These are phyloP conservation scores for Rotaria sp. DNA, from an alignment of 2,888 invertebrate species.

Conservation along the genomic window DNA sequence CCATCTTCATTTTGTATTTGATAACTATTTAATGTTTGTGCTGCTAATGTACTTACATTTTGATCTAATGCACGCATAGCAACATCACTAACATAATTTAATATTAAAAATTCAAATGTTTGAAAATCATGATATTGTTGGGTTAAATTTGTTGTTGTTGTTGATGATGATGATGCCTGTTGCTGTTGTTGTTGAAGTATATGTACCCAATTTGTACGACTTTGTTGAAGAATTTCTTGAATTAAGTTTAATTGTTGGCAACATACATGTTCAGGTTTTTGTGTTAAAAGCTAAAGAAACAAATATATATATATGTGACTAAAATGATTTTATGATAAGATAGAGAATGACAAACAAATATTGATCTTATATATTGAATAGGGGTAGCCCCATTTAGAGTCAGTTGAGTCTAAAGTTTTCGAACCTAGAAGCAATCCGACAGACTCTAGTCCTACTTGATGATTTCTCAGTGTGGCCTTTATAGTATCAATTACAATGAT, in stretches of 20 bases:
- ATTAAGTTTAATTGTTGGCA: slow-evolving; percentile 20
- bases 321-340: too few relatives aligned
- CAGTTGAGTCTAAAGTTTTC: too few relatives aligned
- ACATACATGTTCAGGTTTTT: slow-evolving; percentile 9
- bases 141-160: not conserved
- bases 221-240: slow-evolving; percentile 23
- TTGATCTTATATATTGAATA: too few relatives aligned
- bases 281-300: not conserved
- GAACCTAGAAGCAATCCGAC: too few relatives aligned
- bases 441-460: too few relatives aligned
- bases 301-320: not conserved
- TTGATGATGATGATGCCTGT: not conserved
- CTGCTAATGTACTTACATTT: slow-evolving; percentile 82
- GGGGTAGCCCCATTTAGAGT: too few relatives aligned
- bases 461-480: too few relatives aligned
- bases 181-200: not conserved
- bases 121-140: slow-evolving; percentile 12
- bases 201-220: not conserved
- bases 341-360: too few relatives aligned
- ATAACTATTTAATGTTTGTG: slow-evolving; percentile 83
- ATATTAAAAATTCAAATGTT: slow-evolving; percentile 32
- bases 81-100: slow-evolving; percentile 26
- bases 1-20: not conserved
- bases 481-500: too few relatives aligned
- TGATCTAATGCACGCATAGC: slow-evolving; percentile 23